Base-by-base conservation (phyloP, 1,140 invertebrate species). In the Cardiocondyla obscurior region DNA sequence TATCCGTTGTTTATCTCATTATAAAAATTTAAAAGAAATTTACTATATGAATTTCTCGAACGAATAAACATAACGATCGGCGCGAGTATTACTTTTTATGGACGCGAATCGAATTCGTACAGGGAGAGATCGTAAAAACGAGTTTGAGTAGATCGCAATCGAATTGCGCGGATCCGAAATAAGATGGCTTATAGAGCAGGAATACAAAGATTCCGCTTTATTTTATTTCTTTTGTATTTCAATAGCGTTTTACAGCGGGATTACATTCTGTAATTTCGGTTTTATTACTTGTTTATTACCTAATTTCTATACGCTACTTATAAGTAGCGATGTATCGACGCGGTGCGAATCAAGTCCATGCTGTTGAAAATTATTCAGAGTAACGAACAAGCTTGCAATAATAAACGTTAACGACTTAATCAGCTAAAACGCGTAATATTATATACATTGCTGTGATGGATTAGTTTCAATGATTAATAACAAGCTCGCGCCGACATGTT, bases 401-500 rank as follows among this genome's bases (percentile, higher is more conserved):
- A 76, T 30, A n/a, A 42, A 39, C 10, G 10, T 28, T 39, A 67
- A 67, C 33, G 39, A 25, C 0, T 69, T 69, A 55, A 79, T 79
- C 53, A 42, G 25, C 12, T 49, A 53, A 42, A 79, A 42, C 49
- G n/a, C 30, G 12, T 30, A 53, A 69, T 16, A 53, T 64, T 42
- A n/a, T 42, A n/a, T 28, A 77, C 30, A n/a, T 39, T 10, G 25
- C 10, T 7, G 30, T 51, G 49, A 69, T 69, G n/a, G 33, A 79
- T 44, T 79, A 42, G 46, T 53, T 77, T 67, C 33, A 55, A 53
- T 55, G 33, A 79, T 77, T 53, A 77, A 79, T 79, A 69, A 79
- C 49, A 2, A 39, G 22, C 19, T 49, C n/a, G 10, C 33, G 7
- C 8, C 36, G 33, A 53, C 62, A 53, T 16, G 22, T 67, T 51